These are phyloP conservation scores for Bovichtus diacanthus DNA, from an alignment of 2,797 vertebrate species.

Conservation along the genomic window DNA sequence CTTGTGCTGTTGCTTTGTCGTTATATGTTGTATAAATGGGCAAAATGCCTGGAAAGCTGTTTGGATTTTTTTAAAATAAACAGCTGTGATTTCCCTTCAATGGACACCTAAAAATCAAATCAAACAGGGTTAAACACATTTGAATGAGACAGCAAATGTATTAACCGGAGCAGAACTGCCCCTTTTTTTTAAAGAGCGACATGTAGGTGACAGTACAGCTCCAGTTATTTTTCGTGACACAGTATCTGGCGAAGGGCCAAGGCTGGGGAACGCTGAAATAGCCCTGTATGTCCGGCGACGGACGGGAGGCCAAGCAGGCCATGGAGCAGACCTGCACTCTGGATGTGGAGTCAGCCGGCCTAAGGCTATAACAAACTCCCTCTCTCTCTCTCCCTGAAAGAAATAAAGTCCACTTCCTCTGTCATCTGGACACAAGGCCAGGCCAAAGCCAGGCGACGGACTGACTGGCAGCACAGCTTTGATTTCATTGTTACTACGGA, in stretches of 20 bases:
- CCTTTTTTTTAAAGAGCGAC: neutral
- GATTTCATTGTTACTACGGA: slow-evolving; percentile 82
- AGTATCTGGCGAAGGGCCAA: slow-evolving; percentile 54
- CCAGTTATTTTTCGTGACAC: slow-evolving; percentile 53
- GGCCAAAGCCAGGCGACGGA: slow-evolving; percentile 66
- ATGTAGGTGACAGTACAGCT: slow-evolving; percentile 11
- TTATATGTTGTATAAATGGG: neutral
- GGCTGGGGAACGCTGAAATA: slow-evolving; percentile 71
- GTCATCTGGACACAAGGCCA: slow-evolving; percentile 80
- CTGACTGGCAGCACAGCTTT: slow-evolving; percentile 79
- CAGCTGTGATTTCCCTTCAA: neutral
- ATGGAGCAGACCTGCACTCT: slow-evolving; percentile 82
- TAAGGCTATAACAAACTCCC: slow-evolving; percentile 34
- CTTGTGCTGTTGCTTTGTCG: neutral
- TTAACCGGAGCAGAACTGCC: neutral
- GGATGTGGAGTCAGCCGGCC: slow-evolving; percentile 77
- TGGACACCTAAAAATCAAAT: neutral
- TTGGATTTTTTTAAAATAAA: neutral
- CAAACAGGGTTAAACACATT: neutral
- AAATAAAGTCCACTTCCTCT: slow-evolving; percentile 76
- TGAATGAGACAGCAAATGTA: slow-evolving; percentile 15
- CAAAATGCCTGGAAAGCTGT: neutral
- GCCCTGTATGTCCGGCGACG: slow-evolving; percentile 66
- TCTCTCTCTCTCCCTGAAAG: slow-evolving; percentile 41
- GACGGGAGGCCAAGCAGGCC: slow-evolving; percentile 79